Conservation (phyloP, 2,888 invertebrate species). For the Callosobruchus maculatus region DNA sequence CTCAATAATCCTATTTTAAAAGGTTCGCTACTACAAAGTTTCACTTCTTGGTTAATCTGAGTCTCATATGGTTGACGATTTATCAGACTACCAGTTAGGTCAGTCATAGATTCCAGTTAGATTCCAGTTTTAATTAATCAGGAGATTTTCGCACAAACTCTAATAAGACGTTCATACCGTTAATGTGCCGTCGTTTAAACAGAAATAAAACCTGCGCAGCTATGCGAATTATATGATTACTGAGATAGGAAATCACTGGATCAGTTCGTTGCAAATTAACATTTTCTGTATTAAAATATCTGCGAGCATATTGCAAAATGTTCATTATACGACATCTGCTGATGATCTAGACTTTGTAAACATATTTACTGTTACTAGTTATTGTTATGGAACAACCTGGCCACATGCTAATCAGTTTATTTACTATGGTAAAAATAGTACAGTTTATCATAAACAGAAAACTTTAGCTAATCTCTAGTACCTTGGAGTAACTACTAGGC, state of each 20-base stretch:
- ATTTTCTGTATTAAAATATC: neutral
- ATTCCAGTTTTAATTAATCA: neutral
- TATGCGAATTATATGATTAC: neutral
- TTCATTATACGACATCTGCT: neutral
- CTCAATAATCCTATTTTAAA: too few species aligned
- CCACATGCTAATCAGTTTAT: too few species aligned
- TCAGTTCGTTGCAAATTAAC: neutral
- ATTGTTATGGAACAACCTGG: neutral
- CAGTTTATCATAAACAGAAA: too few species aligned
- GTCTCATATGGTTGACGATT: too few species aligned
- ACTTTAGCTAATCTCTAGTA: too few species aligned
- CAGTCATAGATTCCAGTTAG: neutral
- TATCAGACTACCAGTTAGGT: too few species aligned
- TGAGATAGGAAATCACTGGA: neutral
- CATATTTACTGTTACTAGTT: neutral
- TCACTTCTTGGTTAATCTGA: too few species aligned
- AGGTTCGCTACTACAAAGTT: too few species aligned
- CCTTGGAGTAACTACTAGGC: too few species aligned
- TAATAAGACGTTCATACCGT: neutral
- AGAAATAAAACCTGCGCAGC: neutral
- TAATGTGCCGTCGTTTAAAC: neutral
- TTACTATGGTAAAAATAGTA: too few species aligned
- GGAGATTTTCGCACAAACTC: neutral
- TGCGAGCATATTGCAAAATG: neutral
- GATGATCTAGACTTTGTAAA: neutral